phyloP scores from a whole-genome alignment of 2,888 invertebrate species.

The Nymphalis c-album region DNA sequence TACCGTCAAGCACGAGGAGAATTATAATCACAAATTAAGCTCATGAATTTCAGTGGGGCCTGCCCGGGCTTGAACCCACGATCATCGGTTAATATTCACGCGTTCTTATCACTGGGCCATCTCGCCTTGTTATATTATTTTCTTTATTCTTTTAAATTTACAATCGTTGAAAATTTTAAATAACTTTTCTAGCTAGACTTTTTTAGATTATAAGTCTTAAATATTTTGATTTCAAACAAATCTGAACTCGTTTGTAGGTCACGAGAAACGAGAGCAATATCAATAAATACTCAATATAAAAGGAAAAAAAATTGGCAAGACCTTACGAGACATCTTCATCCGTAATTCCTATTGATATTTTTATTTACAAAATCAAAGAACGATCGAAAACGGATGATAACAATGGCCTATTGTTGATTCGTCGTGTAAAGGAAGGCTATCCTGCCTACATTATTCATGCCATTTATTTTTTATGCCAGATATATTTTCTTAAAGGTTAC shows the following conservation, averaged over 20 bases:
- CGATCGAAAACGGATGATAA: not conserved
- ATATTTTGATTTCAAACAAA: no score
- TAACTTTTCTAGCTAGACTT: no score
- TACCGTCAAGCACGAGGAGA: no score
- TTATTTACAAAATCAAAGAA: constrained; percentile 10
- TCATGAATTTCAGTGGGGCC: no score
- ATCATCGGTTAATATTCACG: no score
- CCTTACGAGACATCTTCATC: not conserved
- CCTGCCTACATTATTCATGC: constrained; percentile 1
- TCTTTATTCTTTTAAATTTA: no score
- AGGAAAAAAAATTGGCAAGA: not conserved
- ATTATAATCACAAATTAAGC: no score
- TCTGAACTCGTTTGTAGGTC: not conserved
- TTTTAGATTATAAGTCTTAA: no score
- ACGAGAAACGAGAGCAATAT: not conserved
- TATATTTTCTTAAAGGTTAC: constrained; percentile 17
- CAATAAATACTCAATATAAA: not conserved
- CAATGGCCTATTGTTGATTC: constrained; percentile 17
- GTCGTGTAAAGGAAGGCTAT: constrained; percentile 1
- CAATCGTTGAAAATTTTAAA: no score
- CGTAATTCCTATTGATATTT: constrained; percentile 3
- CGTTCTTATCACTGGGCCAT: no score
- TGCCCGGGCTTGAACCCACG: no score
- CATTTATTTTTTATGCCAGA: constrained; percentile 23
- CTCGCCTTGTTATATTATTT: no score